Base-by-base conservation (phyloP, 2,888 invertebrate genomes). In the Scaptomyza tumidula region DNA sequence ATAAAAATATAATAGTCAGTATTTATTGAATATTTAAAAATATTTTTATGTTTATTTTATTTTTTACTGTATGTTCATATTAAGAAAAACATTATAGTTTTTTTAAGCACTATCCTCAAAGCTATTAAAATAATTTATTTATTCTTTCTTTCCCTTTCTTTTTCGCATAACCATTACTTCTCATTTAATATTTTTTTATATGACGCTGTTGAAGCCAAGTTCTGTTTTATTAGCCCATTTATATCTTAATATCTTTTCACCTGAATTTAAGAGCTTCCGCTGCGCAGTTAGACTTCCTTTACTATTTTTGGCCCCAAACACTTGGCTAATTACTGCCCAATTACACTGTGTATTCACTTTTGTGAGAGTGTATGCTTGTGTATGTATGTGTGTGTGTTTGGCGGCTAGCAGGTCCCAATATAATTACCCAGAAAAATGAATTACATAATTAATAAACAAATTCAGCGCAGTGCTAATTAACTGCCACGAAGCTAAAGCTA, bases 361-460 rank as follows among this genome's bases (percentile, higher is more conserved):
- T 84, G 69, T 86, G 10, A 10, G 33, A 10, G 33, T 33, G 10
- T 24, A 24, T 24, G 24, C 4, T 24, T 24, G 24, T 24, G 24
- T 24, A 24, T 24, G 3, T 24, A 24, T 24, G 24, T 24, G 24
- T 24, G 24, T 24, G 24, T 24, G 24, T 24, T 1, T 24, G 3
- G 24, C 64, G 41, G 16, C 16, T 16, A 67, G 75, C 73, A 48
- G 60, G 66, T 72, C 78, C 85, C 85, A 78, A 83, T 85, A 88
- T 78, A 85, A 85, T 85, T 85, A 85, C 66, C 66, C 75, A 80
- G 84, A 88, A 86, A 88, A 88, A 86, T 84, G 87, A 85, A 84
- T 84, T 86, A 85, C 86, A 86, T 86, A 85, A 85, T 85, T 85
- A 88, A 88, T 85, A 88, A 88, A 83, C 78, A 83, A 76, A 88